Conservation (phyloP, 2,888 invertebrate genomes). For the Biston betularia region DNA sequence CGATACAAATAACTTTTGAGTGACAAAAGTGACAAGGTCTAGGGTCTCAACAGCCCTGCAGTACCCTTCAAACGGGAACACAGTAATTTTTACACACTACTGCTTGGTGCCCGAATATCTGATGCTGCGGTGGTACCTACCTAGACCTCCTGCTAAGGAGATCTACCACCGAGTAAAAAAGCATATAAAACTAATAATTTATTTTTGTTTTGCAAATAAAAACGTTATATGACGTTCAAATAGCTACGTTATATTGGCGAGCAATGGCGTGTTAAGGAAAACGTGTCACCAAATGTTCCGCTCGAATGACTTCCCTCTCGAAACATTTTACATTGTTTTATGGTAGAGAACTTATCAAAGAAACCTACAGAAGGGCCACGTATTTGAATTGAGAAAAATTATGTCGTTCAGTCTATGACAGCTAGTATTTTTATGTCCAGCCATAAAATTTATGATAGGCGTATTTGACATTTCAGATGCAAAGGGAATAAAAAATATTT, state of each 20-base stretch:
- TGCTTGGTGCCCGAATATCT: no score
- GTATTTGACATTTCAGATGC: slow-evolving; percentile 48
- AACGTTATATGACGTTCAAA: not conserved
- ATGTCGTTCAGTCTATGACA: slow-evolving; percentile 44
- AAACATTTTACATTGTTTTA: slow-evolving; percentile 19
- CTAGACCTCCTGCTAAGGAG: no score
- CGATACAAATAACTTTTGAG: no score
- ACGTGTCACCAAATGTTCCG: slow-evolving; percentile 22
- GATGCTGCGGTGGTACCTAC: no score
- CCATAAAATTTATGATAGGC: slow-evolving; percentile 45
- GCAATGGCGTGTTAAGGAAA: slow-evolving; percentile 25
- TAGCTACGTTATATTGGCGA: slow-evolving; percentile 6
- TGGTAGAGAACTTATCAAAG: slow-evolving; percentile 14
- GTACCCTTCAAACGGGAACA: no score
- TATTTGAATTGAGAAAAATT: slow-evolving; percentile 40
- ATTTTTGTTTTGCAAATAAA: not conserved
- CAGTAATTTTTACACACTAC: no score
- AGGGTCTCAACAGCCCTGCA: no score
- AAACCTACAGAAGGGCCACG: slow-evolving; percentile 17
- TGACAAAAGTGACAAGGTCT: no score
- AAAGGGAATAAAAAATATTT: slow-evolving; percentile 44
- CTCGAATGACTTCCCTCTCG: slow-evolving; percentile 10
- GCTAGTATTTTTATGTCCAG: slow-evolving; percentile 42
- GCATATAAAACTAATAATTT: not conserved
- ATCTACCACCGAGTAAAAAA: not conserved